Evolutionary conservation across 2,113 vertebrate genomes (phyloP).

Genomic region (Todiramphus chloris): DNA sequence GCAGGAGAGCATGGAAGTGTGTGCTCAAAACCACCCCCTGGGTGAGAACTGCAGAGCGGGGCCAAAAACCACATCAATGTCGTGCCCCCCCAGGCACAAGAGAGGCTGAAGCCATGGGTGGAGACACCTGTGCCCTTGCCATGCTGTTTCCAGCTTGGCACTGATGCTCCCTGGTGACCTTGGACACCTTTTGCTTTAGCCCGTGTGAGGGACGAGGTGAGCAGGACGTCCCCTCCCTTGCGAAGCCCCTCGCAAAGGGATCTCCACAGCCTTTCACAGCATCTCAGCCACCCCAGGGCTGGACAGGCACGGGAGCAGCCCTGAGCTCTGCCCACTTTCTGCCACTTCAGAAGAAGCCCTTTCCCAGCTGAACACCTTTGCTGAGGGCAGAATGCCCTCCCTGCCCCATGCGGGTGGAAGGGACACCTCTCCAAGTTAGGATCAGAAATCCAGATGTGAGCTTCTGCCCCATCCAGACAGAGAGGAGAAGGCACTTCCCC

Average conservation of each 20-base stretch:
- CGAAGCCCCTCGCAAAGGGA: neutral
- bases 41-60: neutral
- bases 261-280: neutral
- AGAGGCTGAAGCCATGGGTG: rapidly evolving
- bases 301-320: neutral
- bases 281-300: rapidly evolving
- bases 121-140: neutral
- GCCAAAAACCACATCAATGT: neutral
- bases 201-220: rapidly evolving
- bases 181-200: neutral
- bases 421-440: neutral
- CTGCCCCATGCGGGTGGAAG: neutral
- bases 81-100: rapidly evolving
- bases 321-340: neutral
- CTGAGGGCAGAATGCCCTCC: neutral
- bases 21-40: neutral
- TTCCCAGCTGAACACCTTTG: neutral
- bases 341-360: neutral
- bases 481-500: neutral
- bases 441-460: neutral
- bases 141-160: neutral
- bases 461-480: neutral
- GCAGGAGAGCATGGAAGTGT: neutral
- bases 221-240: rapidly evolving
- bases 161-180: neutral